A percentile compares a stretch with the other conserved stretches of the same genome.
phyloP scores from a whole-genome alignment of 2,113 vertebrate species.

The Axis porcinus region DNA sequence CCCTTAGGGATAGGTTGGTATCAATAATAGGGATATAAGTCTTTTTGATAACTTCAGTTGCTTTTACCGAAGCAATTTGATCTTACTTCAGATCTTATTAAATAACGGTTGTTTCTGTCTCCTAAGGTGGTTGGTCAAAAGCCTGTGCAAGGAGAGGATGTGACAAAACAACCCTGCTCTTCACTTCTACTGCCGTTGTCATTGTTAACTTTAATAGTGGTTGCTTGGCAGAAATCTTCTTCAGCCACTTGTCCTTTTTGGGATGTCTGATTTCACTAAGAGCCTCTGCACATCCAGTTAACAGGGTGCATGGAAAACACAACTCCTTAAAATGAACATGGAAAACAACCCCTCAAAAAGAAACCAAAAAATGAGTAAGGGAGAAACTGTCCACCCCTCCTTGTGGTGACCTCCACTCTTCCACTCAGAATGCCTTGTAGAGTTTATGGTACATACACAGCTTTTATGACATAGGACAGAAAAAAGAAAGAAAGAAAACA shows the following conservation, averaged over 20 bases:
- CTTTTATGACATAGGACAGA: neutral
- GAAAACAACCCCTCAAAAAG: neutral
- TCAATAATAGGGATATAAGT: neutral
- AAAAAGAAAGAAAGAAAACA: neutral
- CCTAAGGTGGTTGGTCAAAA: neutral
- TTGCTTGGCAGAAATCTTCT: neutral
- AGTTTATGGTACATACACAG: neutral
- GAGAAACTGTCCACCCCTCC: neutral
- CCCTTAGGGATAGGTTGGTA: neutral
- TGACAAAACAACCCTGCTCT: neutral
- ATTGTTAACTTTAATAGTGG: neutral
- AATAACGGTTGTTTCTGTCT: neutral
- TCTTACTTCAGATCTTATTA: neutral
- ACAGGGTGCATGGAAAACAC: neutral
- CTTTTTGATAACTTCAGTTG: neutral
- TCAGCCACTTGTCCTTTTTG: neutral
- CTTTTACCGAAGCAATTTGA: neutral
- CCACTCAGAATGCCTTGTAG: neutral
- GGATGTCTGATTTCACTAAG: slow-evolving; percentile 3
- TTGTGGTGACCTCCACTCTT: rapidly evolving
- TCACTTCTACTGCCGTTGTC: neutral
- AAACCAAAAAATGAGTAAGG: neutral
- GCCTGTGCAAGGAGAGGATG: neutral
- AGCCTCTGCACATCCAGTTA: neutral
- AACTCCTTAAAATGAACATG: neutral